Percentiles rank a stretch among this genome's conserved stretches.
These are phyloP conservation scores for Atlantisia rogersi DNA, from an alignment of 2,113 vertebrate genomes.

Conservation along the genomic window DNA sequence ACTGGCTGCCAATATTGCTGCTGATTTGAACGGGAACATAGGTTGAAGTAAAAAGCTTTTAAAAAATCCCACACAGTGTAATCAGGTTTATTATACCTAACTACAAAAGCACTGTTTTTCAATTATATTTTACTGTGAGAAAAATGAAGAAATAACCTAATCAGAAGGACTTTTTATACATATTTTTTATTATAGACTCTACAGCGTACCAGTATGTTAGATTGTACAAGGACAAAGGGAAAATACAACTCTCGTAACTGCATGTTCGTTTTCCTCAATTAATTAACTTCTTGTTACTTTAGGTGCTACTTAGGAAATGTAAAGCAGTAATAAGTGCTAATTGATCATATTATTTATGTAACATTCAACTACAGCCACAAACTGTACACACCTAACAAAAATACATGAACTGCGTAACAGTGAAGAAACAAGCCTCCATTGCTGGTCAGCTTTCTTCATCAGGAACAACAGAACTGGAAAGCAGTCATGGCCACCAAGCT, in stretches of 20 bases:
- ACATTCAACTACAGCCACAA: neutral
- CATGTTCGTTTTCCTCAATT: neutral
- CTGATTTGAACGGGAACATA: neutral
- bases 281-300: conserved; percentile 4
- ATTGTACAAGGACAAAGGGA: neutral
- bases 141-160: neutral
- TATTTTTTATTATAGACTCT: neutral
- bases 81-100: neutral
- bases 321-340: conserved; percentile 35
- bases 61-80: neutral
- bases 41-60: neutral
- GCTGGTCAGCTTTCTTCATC: neutral
- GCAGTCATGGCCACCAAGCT: neutral
- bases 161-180: neutral
- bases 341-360: conserved; percentile 23
- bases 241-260: neutral
- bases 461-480: neutral
- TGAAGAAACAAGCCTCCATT: neutral
- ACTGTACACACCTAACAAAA: neutral
- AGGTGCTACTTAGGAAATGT: neutral
- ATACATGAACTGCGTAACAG: neutral
- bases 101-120: neutral
- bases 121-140: neutral
- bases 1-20: neutral
- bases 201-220: neutral